Conservation (phyloP, 1,140 invertebrate genomes). For the Bombus turneri region DNA sequence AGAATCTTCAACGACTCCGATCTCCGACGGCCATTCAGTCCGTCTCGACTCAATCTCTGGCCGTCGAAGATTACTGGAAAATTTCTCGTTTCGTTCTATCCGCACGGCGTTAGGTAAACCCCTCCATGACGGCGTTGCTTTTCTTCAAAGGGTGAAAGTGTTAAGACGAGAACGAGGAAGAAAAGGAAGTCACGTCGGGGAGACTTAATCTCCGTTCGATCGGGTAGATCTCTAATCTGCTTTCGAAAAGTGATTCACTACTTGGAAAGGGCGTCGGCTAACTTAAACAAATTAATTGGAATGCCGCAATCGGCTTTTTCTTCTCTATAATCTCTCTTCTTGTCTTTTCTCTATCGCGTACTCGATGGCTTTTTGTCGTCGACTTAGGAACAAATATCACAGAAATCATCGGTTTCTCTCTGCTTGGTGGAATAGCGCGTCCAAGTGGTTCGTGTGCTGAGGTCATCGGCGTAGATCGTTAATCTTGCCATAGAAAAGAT, state of each 20-base stretch:
- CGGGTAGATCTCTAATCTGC: constrained; percentile 65
- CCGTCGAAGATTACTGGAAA: constrained; percentile 65
- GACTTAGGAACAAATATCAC: background rate
- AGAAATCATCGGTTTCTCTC: background rate
- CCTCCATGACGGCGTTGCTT: background rate
- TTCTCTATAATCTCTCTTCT: background rate
- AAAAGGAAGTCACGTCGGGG: background rate
- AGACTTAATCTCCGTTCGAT: constrained; percentile 63
- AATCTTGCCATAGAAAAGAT: constrained; percentile 14
- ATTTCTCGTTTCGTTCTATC: constrained; percentile 61
- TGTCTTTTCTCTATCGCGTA: background rate
- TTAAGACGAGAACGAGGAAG: background rate
- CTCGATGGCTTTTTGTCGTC: background rate
- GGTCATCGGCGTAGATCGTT: background rate
- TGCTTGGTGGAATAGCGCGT: no score
- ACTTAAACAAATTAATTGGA: constrained; percentile 59
- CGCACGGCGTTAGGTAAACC: constrained; percentile 15
- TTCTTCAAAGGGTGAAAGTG: constrained; percentile 1
- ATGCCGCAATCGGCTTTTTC: constrained; percentile 12
- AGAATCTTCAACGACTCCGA: constrained; percentile 49
- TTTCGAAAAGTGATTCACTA: constrained; percentile 35
- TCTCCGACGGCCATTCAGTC: constrained; percentile 59
- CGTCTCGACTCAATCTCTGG: constrained; percentile 57
- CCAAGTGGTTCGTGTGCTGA: no score
- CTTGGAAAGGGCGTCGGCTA: constrained; percentile 34